Evolutionary conservation across 2,888 invertebrate species (phyloP).

Genomic region (Philonicus albiceps): DNA sequence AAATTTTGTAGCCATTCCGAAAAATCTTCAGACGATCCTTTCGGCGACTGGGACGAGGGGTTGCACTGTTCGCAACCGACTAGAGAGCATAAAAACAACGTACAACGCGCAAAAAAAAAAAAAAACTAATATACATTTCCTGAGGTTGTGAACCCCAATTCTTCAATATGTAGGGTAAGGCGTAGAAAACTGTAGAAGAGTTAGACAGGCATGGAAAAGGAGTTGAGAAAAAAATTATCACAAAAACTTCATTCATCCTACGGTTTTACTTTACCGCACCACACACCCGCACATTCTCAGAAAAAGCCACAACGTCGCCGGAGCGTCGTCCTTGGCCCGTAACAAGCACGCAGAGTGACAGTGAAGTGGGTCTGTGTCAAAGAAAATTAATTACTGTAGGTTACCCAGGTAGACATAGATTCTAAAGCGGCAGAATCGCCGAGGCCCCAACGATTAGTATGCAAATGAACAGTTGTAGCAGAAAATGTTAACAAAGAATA

Average conservation of each 20-base stretch:
- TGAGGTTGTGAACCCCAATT: not conserved
- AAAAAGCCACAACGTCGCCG: not conserved
- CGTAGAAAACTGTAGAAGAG: not conserved
- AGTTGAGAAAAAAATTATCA: not conserved
- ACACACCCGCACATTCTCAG: not conserved
- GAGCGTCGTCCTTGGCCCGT: not conserved
- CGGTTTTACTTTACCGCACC: not conserved
- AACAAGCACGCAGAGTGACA: constrained; percentile 11
- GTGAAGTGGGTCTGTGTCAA: constrained; percentile 18
- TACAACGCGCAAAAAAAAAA: not conserved
- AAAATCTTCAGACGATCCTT: not conserved
- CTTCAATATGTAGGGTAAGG: not conserved
- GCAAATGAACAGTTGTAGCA: constrained; percentile 27
- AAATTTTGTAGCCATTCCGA: not conserved
- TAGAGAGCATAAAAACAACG: not conserved
- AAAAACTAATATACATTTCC: not conserved
- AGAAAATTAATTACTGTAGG: constrained; percentile 25
- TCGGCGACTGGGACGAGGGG: not conserved
- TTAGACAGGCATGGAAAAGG: not conserved
- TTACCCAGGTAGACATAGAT: constrained; percentile 23
- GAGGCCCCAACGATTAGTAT: constrained; percentile 23
- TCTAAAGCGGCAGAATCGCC: not conserved
- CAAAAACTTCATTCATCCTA: not conserved
- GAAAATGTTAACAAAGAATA: constrained; percentile 32
- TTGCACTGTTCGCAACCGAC: not conserved